phyloP scores from a whole-genome alignment of 1,140 invertebrate genomes.

The Drosophila rufa region DNA sequence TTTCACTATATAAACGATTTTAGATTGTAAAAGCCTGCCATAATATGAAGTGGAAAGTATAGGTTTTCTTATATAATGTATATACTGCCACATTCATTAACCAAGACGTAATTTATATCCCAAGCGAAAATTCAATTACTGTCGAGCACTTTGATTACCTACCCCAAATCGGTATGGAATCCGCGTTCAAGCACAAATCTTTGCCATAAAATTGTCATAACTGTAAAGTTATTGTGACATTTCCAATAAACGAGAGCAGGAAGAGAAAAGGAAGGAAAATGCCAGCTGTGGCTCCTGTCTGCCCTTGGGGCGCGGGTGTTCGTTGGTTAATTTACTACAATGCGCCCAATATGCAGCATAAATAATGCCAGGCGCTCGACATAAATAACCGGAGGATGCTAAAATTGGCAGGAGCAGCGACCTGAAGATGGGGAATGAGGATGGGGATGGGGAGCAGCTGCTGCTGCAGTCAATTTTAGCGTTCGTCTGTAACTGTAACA shows the following conservation, averaged over 20 bases:
- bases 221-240: constrained; percentile 70
- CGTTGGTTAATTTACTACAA: constrained; percentile 75
- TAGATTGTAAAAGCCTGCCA: not conserved
- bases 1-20: not conserved
- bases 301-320: constrained; percentile 13
- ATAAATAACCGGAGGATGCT: constrained; percentile 71
- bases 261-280: constrained; percentile 26
- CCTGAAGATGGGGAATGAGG: not conserved
- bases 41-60: not conserved
- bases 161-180: constrained; percentile 10
- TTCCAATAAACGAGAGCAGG: constrained; percentile 55
- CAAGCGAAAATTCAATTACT: constrained; percentile 21
- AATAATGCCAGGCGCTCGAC: constrained; percentile 74
- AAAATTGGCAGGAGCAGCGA: constrained; percentile 38
- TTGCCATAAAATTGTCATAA: constrained; percentile 73
- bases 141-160: constrained; percentile 29
- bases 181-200: constrained; percentile 23
- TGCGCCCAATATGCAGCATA: constrained; percentile 77
- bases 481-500: constrained; percentile 74
- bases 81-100: constrained; percentile 5
- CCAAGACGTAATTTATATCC: constrained; percentile 8
- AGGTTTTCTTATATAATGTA: not conserved
- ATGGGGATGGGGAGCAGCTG: constrained; percentile 30
- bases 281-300: constrained; percentile 49
- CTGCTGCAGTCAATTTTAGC: constrained; percentile 49